Base-by-base conservation (phyloP, 2,888 invertebrate genomes). In the Drosophila pseudotakahashii region DNA sequence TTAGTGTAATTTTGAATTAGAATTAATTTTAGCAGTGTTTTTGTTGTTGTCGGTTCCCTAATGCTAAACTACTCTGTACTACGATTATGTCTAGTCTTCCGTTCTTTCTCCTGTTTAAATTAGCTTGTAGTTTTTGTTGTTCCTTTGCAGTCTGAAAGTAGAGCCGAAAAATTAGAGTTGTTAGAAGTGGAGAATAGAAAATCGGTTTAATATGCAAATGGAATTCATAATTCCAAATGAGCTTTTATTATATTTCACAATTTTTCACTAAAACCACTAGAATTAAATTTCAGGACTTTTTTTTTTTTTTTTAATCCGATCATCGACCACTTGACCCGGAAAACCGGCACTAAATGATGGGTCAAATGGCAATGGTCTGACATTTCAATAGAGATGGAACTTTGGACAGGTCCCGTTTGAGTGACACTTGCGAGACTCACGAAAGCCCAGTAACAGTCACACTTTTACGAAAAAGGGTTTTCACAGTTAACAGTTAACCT, bases 41-140 rank as follows among this genome's bases (percentile, higher is more conserved):
- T 44, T 44, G 23, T 58, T 57, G 58, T 57, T 68, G 50, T 39
- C 50, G 70, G 39, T 63, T 66, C 14, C 45, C 14, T 37, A 7
- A 61, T 53, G 19, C 41, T 68, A 54, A 44, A 39, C 48, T 53
- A 41, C 45, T 64, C 44, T 59, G 76, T 64, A 52, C 77, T 69
- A 69, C 68, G 62, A 62, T 81, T 82, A 77, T 70, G 71, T 78
- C 72, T 77, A 83, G 79, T 81, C 79, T 88, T 83, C 83, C 73
- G 68, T 73, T 83, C 79, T 86, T 64, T 75, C 83, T 87, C 81
- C 76, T 88, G 19, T 71, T 68, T 73, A 44, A 70, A 73, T 60
- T 75, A 77, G 64, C 73, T 80, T 81, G 66, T 64, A 58, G 45
- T 50, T 61, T 48, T 75, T 67, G 57, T 78, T 78, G 62, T 88